Conservation (phyloP, 2,888 invertebrate genomes). For the Polietes domitor region DNA sequence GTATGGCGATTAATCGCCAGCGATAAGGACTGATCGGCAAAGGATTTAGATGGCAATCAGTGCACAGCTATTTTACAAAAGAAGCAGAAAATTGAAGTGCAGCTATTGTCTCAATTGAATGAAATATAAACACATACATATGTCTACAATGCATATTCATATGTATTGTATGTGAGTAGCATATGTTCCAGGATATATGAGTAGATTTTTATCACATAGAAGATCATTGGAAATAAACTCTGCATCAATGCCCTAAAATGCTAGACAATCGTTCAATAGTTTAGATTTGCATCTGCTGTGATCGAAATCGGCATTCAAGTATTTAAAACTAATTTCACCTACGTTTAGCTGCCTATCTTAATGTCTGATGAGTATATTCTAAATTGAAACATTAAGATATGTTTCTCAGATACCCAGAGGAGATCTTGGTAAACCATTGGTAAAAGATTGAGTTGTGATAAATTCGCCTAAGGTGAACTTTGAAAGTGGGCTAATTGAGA, state of each 20-base stretch:
- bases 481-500: conserved; percentile 25
- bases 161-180: not conserved
- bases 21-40: conserved; percentile 11
- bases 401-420: not conserved
- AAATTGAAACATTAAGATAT: conserved; percentile 39
- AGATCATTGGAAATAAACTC: not conserved
- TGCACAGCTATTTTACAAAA: conserved; percentile 8
- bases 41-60: conserved; percentile 61
- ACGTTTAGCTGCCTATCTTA: conserved; percentile 4
- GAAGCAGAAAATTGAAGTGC: not conserved
- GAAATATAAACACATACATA: not conserved
- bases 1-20: not conserved
- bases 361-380: not conserved
- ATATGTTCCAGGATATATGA: conserved; percentile 4
- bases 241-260: not conserved
- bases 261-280: not conserved
- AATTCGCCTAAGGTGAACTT: conserved; percentile 40
- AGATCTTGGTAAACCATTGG: conserved; percentile 6
- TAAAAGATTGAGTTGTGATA: conserved; percentile 12
- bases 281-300: conserved; percentile 43
- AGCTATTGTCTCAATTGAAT: not conserved
- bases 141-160: too few species aligned
- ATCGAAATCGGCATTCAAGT: conserved; percentile 22
- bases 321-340: not conserved
- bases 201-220: not conserved